Conservation (phyloP, 2,888 invertebrate genomes). For the Tenthredo scrophulariae region DNA sequence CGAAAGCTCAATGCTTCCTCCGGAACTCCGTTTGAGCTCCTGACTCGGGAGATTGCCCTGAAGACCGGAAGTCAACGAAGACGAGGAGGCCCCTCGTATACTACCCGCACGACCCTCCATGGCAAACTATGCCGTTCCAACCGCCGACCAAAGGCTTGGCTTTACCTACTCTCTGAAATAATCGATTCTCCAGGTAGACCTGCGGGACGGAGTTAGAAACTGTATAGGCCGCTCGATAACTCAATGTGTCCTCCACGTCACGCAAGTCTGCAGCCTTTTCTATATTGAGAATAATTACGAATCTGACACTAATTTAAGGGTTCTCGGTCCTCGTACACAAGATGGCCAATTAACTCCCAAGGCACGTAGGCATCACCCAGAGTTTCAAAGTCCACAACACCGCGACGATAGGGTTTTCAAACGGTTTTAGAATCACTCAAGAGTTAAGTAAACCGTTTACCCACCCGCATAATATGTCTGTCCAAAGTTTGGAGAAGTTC, state of each 20-base stretch:
- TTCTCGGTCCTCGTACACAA: not conserved
- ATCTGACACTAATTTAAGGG: not conserved
- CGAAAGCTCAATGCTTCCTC: slow-evolving; percentile 61
- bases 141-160: slow-evolving; percentile 44
- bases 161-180: slow-evolving; percentile 61
- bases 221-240: slow-evolving; percentile 49
- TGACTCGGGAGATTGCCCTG: slow-evolving; percentile 45
- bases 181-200: slow-evolving; percentile 63
- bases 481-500: slow-evolving; percentile 12
- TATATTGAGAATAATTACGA: not conserved
- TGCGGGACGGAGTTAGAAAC: slow-evolving; percentile 28
- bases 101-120: slow-evolving; percentile 67
- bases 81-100: slow-evolving; percentile 67
- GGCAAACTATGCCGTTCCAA: slow-evolving; percentile 58
- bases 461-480: slow-evolving; percentile 8
- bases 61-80: slow-evolving; percentile 56
- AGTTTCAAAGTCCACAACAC: not conserved
- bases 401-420: not conserved
- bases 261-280: slow-evolving; percentile 2
- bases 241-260: slow-evolving; percentile 19
- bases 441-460: slow-evolving; percentile 10
- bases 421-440: not conserved
- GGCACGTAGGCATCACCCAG: not conserved
- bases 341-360: not conserved
- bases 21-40: slow-evolving; percentile 61